phyloP scores from a whole-genome alignment of 1,140 invertebrate genomes.

The Holotrichia oblita region DNA sequence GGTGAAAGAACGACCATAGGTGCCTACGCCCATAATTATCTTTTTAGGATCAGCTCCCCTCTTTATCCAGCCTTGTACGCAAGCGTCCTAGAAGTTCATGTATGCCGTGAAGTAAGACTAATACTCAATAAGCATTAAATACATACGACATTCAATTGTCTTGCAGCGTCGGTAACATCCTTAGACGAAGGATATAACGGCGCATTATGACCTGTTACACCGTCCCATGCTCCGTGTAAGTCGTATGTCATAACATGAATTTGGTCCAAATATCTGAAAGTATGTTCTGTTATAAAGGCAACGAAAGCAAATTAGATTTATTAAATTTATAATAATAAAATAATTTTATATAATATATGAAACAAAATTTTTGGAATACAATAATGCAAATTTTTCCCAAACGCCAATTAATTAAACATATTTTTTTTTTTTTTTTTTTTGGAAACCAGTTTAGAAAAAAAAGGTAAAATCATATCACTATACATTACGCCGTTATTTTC shows the following conservation, averaged over 20 bases:
- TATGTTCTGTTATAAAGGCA: constrained; percentile 47
- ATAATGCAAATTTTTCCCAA: too few species aligned
- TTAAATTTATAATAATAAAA: too few species aligned
- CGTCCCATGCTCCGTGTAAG: constrained; percentile 72
- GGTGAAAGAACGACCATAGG: constrained; percentile 74
- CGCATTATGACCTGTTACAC: constrained; percentile 65
- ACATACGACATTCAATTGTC: constrained; percentile 63
- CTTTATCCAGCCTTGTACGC: constrained; percentile 59
- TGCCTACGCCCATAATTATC: constrained; percentile 71
- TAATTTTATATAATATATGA: too few species aligned
- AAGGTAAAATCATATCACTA: too few species aligned
- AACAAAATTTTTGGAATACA: too few species aligned
- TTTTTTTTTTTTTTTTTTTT: too few species aligned
- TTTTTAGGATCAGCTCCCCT: constrained; percentile 65
- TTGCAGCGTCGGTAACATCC: constrained; percentile 58
- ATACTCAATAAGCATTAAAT: not conserved
- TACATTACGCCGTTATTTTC: too few species aligned
- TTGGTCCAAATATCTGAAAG: constrained; percentile 67
- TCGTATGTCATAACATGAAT: constrained; percentile 76
- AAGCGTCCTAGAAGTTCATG: constrained; percentile 51
- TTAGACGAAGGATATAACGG: constrained; percentile 64
- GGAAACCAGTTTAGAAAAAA: too few species aligned
- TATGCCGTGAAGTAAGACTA: not conserved
- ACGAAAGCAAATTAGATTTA: too few species aligned
- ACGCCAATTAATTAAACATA: too few species aligned